Evolutionary conservation across 2,113 vertebrate genomes (phyloP).

Genomic region (Pelodiscus sinensis): DNA sequence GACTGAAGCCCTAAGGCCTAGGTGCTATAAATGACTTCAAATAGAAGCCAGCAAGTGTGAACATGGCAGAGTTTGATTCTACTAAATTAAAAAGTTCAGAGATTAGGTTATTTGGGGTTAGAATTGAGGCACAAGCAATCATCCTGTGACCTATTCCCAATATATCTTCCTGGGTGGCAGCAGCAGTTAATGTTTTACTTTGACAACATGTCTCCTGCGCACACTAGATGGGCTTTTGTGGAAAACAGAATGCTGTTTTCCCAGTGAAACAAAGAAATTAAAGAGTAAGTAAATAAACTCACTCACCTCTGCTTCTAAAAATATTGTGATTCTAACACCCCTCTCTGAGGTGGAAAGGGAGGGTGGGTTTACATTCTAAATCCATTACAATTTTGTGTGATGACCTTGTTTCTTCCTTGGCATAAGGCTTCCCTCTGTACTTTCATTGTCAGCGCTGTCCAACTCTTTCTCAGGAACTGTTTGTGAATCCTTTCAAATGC

Average conservation of each 20-base stretch:
- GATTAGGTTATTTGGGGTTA: background rate
- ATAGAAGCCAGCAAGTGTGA: background rate
- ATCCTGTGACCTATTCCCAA: background rate
- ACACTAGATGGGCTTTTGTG: background rate
- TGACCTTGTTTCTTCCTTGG: background rate
- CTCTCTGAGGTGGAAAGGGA: background rate
- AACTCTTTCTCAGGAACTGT: background rate
- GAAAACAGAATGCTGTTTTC: background rate
- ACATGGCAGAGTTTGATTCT: background rate
- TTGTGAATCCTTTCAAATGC: background rate
- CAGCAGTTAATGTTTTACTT: background rate
- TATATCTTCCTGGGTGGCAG: background rate
- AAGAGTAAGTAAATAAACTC: background rate
- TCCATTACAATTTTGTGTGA: background rate
- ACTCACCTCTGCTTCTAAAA: background rate
- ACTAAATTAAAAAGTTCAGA: background rate
- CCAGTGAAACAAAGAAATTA: background rate
- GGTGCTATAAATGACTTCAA: constrained; percentile 27
- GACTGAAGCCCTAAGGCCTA: background rate
- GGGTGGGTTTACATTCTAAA: background rate
- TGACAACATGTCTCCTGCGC: background rate
- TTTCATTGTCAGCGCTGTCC: background rate
- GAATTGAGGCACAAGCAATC: background rate
- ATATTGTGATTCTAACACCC: background rate
- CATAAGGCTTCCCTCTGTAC: background rate